Conservation (phyloP, 2,797 vertebrate genomes). For the Nannoperca obscura region DNA sequence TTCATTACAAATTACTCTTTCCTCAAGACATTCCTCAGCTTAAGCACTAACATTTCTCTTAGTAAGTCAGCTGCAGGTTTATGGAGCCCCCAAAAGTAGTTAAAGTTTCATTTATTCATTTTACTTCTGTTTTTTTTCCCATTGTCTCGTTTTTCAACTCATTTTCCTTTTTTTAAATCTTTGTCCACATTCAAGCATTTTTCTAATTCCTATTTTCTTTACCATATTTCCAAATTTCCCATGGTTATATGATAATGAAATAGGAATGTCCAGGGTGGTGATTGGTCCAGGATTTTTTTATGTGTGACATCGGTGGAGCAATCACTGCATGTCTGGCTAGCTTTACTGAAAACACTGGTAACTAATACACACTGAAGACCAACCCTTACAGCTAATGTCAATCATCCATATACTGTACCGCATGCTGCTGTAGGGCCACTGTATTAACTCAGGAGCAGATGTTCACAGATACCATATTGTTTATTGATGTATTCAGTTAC, state of each 20-base stretch:
- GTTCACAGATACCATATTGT: background rate
- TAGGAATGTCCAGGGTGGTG: background rate
- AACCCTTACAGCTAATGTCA: background rate
- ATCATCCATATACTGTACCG: background rate
- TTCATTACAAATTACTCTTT: slow-evolving; percentile 46
- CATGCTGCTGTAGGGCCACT: background rate
- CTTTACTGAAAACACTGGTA: background rate
- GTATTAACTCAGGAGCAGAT: background rate
- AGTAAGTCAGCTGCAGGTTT: background rate
- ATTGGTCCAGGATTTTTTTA: background rate
- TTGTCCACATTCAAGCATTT: background rate
- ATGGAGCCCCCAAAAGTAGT: background rate
- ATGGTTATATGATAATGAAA: background rate
- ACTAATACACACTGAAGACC: background rate
- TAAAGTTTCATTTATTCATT: background rate
- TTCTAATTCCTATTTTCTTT: background rate
- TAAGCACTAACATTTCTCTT: background rate
- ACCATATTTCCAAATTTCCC: background rate
- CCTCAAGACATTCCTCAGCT: slow-evolving; percentile 42
- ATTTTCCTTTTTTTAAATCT: background rate
- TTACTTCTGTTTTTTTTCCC: background rate
- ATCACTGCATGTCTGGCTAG: background rate
- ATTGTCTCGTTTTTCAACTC: background rate
- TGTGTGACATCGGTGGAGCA: background rate
- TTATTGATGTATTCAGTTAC: background rate